These are phyloP conservation scores for Conus canariensis DNA, from an alignment of 2,888 invertebrate genomes.

Conservation along the genomic window DNA sequence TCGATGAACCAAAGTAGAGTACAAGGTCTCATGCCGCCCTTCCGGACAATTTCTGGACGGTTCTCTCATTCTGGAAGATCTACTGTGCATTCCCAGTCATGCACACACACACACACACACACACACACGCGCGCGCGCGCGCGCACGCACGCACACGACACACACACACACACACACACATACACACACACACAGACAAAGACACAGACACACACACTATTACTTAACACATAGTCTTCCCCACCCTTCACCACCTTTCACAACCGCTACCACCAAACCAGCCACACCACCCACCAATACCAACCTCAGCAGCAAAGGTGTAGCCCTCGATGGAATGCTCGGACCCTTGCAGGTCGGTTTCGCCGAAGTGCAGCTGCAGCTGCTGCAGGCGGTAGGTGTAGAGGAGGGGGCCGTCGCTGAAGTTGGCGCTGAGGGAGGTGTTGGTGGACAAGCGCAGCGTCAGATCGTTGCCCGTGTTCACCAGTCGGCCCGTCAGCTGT, in stretches of 20 bases:
- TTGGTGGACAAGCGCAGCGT: constrained; percentile 89
- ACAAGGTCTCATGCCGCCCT: too few species aligned
- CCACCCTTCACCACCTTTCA: too few species aligned
- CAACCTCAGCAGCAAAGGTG: constrained; percentile 98
- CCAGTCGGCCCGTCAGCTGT: constrained; percentile 93
- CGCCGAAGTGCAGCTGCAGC: constrained; percentile 85
- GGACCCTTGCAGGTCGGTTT: constrained; percentile 93
- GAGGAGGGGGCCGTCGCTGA: constrained; percentile 96
- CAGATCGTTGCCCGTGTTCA: constrained; percentile 96
- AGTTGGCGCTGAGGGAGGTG: constrained; percentile 89
- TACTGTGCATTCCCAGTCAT: neutral
- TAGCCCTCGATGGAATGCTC: constrained; percentile 98
- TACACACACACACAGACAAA: neutral
- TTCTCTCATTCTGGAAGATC: too few species aligned
- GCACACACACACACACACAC: neutral
- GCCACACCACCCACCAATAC: neutral
- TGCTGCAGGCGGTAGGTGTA: constrained; percentile 97
- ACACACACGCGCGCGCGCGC: neutral
- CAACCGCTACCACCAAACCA: too few species aligned
- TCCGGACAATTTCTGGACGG: too few species aligned
- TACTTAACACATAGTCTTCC: too few species aligned
- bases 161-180: neutral
- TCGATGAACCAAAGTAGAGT: too few species aligned
- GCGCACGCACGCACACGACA: neutral
- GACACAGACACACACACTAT: neutral